Evolutionary conservation across 1,140 invertebrate species (phyloP).

Genomic region (Polyergus mexicanus): DNA sequence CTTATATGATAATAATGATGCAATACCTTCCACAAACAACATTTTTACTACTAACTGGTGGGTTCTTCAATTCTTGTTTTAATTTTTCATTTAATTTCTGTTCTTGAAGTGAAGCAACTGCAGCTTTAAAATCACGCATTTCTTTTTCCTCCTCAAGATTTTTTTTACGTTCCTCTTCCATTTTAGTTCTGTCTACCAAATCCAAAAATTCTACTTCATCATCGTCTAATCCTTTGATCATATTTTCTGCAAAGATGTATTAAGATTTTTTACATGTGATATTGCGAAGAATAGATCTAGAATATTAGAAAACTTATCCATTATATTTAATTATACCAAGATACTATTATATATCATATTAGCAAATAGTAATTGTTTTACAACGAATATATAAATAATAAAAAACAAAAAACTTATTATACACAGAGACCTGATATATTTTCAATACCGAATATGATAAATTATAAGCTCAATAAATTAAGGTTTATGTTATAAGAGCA

Average conservation of each 20-base stretch:
- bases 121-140: constrained; percentile 93
- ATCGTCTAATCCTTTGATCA: constrained; percentile 97
- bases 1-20: neutral
- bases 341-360: neutral
- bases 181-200: constrained; percentile 94
- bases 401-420: constrained; percentile 26
- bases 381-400: neutral
- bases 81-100: constrained; percentile 90
- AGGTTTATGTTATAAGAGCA: no score
- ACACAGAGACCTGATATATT: neutral
- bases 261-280: neutral
- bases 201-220: constrained; percentile 98
- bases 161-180: constrained; percentile 93
- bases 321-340: neutral
- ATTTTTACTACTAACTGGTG: constrained; percentile 78
- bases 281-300: neutral
- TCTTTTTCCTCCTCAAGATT: constrained; percentile 93
- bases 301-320: neutral
- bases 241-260: constrained; percentile 91
- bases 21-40: constrained; percentile 77
- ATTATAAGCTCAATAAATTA: neutral
- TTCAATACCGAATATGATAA: neutral
- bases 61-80: constrained; percentile 87
- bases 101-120: constrained; percentile 93
- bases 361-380: neutral